Conservation (phyloP, 2,888 invertebrate genomes). For the Blastobasis adustella region DNA sequence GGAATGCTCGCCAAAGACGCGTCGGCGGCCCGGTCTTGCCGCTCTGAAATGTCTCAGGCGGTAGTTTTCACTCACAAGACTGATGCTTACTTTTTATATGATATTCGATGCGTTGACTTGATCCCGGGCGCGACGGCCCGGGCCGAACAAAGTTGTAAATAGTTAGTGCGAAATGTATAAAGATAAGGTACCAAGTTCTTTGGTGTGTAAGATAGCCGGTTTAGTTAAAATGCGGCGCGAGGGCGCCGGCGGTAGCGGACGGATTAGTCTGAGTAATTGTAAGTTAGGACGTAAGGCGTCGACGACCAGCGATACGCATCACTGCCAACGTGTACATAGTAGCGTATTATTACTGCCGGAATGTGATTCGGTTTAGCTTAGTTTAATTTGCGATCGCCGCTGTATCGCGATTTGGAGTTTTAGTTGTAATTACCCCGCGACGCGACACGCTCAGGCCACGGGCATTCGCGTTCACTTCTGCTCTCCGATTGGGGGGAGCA, state of each 20-base stretch:
- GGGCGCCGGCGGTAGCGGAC: constrained; percentile 13
- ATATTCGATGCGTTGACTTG: constrained; percentile 32
- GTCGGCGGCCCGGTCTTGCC: constrained; percentile 12
- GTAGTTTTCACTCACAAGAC: constrained; percentile 62
- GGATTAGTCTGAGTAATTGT: constrained; percentile 44
- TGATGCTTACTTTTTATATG: constrained; percentile 67
- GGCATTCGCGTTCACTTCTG: constrained; percentile 17
- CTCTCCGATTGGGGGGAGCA: constrained; percentile 13
- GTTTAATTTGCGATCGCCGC: constrained; percentile 37
- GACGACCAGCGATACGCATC: constrained; percentile 63
- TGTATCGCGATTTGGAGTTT: constrained; percentile 23
- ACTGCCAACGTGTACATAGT: constrained; percentile 69
- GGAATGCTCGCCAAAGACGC: constrained; percentile 55
- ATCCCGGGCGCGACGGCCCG: constrained; percentile 14
- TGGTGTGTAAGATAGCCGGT: constrained; percentile 29
- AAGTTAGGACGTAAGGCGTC: constrained; percentile 27
- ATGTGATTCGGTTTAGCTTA: constrained; percentile 26
- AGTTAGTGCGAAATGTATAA: constrained; percentile 49
- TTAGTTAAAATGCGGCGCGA: constrained; percentile 28
- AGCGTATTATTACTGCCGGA: constrained; percentile 24
- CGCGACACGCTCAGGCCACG: not conserved
- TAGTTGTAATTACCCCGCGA: constrained; percentile 23
- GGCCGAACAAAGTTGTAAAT: constrained; percentile 52
- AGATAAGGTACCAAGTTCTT: constrained; percentile 13
- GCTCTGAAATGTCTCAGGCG: constrained; percentile 16